Evolutionary conservation across 2,888 invertebrate species (phyloP).

Genomic region (Sturmia bella): DNA sequence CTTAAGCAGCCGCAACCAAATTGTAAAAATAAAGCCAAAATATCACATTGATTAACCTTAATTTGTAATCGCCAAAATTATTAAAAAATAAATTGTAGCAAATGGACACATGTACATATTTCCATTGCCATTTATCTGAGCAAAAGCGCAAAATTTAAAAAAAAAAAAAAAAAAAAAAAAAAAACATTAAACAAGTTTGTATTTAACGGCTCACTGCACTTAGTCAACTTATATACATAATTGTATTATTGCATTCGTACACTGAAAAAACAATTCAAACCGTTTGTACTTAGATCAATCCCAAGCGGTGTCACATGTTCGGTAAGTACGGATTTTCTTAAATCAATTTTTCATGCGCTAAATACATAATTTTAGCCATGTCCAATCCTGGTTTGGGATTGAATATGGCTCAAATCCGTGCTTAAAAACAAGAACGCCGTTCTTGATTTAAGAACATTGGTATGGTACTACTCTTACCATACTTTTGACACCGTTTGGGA

Average conservation of each 20-base stretch:
- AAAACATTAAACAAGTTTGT: slow-evolving; percentile 42
- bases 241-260: slow-evolving; percentile 39
- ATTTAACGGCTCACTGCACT: slow-evolving; percentile 34
- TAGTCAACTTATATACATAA: slow-evolving; percentile 39
- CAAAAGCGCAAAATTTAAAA: slow-evolving; percentile 21
- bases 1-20: background rate
- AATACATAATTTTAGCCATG: too few relatives aligned
- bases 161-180: background rate
- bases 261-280: too few relatives aligned
- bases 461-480: too few relatives aligned
- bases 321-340: too few relatives aligned
- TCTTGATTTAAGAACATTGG: too few relatives aligned
- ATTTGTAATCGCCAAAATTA: slow-evolving; percentile 56
- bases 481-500: too few relatives aligned
- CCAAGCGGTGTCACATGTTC: too few relatives aligned
- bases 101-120: slow-evolving; percentile 13
- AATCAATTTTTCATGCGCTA: too few relatives aligned
- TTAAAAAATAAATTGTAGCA: slow-evolving; percentile 27
- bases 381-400: too few relatives aligned
- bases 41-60: slow-evolving; percentile 62
- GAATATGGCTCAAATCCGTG: too few relatives aligned
- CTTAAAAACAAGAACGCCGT: too few relatives aligned
- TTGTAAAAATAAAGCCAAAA: slow-evolving; percentile 10
- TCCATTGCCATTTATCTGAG: slow-evolving; percentile 2
- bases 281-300: too few relatives aligned